Conservation (phyloP, 1,140 invertebrate species). For the Drosophila setifemur region DNA sequence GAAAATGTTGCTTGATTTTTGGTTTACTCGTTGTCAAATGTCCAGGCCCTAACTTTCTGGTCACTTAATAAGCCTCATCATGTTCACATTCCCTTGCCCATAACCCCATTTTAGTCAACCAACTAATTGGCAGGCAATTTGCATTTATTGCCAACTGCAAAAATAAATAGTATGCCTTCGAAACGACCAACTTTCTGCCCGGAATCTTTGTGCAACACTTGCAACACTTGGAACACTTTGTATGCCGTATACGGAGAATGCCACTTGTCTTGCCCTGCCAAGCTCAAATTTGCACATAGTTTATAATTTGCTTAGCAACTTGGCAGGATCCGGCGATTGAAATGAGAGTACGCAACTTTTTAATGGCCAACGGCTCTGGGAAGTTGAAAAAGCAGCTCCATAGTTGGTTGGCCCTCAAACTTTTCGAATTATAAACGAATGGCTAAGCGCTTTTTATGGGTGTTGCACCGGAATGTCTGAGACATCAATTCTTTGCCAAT, state of each 20-base stretch:
- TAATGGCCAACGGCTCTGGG: constrained; percentile 61
- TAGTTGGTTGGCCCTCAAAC: constrained; percentile 36
- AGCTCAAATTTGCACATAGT: constrained; percentile 64
- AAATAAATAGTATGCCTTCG: constrained; percentile 24
- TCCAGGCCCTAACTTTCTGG: not conserved
- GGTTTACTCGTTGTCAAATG: not conserved
- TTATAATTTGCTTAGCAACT: constrained; percentile 65
- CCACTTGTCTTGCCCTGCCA: constrained; percentile 29
- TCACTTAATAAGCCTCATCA: constrained; percentile 23
- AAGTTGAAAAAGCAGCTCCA: constrained; percentile 34
- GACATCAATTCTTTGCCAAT: constrained; percentile 6
- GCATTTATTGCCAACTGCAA: constrained; percentile 58
- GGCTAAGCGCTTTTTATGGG: constrained; percentile 24
- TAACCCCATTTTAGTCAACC: not conserved
- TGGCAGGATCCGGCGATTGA: constrained; percentile 49
- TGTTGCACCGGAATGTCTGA: constrained; percentile 32
- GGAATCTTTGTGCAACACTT: constrained; percentile 28
- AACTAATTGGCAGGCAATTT: constrained; percentile 72
- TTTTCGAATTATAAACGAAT: constrained; percentile 58
- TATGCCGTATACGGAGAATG: constrained; percentile 6
- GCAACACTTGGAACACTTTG: constrained; percentile 20
- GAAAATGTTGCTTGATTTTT: not conserved
- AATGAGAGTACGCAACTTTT: constrained; percentile 73
- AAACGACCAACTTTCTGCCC: constrained; percentile 23
- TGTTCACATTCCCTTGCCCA: constrained; percentile 10